phyloP scores from a whole-genome alignment of 2,888 invertebrate genomes.

The Macaria notata region DNA sequence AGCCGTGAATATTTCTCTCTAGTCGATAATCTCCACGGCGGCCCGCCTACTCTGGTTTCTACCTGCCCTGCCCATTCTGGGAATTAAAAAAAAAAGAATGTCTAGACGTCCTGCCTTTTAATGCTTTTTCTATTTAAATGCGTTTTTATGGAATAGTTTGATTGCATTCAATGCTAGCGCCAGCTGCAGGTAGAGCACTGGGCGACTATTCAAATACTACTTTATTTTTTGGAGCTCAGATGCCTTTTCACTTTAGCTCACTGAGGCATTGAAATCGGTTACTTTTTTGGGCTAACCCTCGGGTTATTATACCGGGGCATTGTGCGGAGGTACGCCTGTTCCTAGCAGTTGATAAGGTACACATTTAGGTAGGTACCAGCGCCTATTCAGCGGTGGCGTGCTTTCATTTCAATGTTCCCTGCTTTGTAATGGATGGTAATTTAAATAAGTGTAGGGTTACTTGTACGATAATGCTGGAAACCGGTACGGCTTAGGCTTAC shows the following conservation, averaged over 20 bases:
- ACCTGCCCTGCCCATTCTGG: slow-evolving; percentile 64
- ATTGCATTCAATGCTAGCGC: slow-evolving; percentile 67
- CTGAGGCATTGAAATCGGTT: slow-evolving; percentile 38
- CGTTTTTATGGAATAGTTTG: slow-evolving; percentile 68
- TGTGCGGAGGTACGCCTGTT: slow-evolving; percentile 33
- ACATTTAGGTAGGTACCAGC: slow-evolving; percentile 23
- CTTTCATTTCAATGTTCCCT: slow-evolving; percentile 16
- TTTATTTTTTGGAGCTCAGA: slow-evolving; percentile 57
- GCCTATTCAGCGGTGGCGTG: slow-evolving; percentile 24
- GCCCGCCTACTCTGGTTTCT: slow-evolving; percentile 47
- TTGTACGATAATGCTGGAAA: slow-evolving; percentile 20
- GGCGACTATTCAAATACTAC: slow-evolving; percentile 52
- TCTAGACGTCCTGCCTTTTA: slow-evolving; percentile 79
- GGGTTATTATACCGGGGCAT: slow-evolving; percentile 33
- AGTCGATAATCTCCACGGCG: slow-evolving; percentile 19
- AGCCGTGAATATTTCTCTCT: slow-evolving; percentile 25
- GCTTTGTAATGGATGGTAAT: slow-evolving; percentile 19
- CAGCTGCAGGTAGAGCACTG: slow-evolving; percentile 70
- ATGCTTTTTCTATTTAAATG: slow-evolving; percentile 69
- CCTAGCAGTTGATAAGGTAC: slow-evolving; percentile 29
- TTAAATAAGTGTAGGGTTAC: slow-evolving; percentile 27
- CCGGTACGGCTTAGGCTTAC: slow-evolving; percentile 22
- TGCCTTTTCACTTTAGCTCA: slow-evolving; percentile 49
- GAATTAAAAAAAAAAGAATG: slow-evolving; percentile 63
- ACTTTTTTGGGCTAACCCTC: slow-evolving; percentile 44